Evolutionary conservation across 2,797 vertebrate species (phyloP).

Genomic region (Acanthurus tractus): DNA sequence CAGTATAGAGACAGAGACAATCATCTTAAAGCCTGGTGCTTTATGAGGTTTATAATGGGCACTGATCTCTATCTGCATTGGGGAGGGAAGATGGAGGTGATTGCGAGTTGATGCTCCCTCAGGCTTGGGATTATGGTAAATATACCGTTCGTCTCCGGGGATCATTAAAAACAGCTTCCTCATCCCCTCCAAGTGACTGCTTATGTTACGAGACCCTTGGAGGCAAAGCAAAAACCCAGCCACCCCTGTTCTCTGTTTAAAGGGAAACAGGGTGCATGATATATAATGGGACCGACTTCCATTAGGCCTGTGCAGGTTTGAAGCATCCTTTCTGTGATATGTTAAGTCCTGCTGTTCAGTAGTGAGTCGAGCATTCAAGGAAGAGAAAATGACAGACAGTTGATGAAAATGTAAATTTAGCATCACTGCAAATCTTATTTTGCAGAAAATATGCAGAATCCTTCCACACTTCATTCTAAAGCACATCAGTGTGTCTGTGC

Average conservation of each 20-base stretch:
- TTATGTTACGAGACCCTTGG: constrained; percentile 63
- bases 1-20: constrained; percentile 43
- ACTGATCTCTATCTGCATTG: constrained; percentile 78
- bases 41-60: constrained; percentile 76
- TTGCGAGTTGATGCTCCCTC: constrained; percentile 80
- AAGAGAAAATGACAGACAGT: background rate
- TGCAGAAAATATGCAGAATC: background rate
- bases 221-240: constrained; percentile 57
- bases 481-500: background rate
- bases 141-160: constrained; percentile 69
- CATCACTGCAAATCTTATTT: background rate
- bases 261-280: constrained; percentile 15
- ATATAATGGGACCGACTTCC: constrained; percentile 15
- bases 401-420: background rate
- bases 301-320: background rate
- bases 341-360: background rate
- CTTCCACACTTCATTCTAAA: background rate
- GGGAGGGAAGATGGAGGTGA: constrained; percentile 78
- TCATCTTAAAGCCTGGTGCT: constrained; percentile 69
- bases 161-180: constrained; percentile 78
- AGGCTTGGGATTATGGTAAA: constrained; percentile 84
- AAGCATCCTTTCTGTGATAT: background rate
- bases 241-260: constrained; percentile 28
- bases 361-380: background rate
- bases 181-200: constrained; percentile 67